A percentile compares a stretch with the other conserved stretches of the same genome.
Conservation (phyloP, 2,888 invertebrate species). For the Anorthoa munda region DNA sequence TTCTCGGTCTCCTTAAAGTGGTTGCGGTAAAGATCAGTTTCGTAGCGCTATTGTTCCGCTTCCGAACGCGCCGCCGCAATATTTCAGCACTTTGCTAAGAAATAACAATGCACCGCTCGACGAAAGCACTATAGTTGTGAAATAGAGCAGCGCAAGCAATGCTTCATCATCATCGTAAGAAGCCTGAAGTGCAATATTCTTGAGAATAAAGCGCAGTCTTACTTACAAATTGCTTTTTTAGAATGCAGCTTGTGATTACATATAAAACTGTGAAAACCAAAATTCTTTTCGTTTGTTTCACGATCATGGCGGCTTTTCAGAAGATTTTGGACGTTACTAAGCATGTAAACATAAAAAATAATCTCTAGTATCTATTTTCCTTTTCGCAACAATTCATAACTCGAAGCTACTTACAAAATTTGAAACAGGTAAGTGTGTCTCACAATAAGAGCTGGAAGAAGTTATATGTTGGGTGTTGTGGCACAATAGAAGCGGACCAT, state of each 20-base stretch:
- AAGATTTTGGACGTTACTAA: neutral
- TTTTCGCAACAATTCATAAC: conserved; percentile 55
- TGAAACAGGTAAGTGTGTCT: conserved; percentile 70
- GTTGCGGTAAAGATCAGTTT: conserved; percentile 81
- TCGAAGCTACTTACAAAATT: conserved; percentile 70
- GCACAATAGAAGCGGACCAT: conserved; percentile 77
- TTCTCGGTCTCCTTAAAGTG: conserved; percentile 76
- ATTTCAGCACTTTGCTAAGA: conserved; percentile 87
- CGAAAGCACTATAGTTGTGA: conserved; percentile 83
- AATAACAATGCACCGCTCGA: conserved; percentile 86
- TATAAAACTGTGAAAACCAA: conserved; percentile 21
- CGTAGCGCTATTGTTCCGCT: conserved; percentile 74
- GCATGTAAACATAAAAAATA: neutral
- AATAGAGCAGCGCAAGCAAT: conserved; percentile 81
- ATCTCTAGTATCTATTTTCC: conserved; percentile 11
- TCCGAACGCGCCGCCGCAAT: conserved; percentile 81
- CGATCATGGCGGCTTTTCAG: neutral
- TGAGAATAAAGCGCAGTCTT: conserved; percentile 60
- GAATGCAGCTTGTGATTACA: conserved; percentile 41
- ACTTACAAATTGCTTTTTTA: conserved; percentile 58
- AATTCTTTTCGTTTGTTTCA: conserved; percentile 13
- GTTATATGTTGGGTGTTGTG: conserved; percentile 73
- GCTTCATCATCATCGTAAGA: conserved; percentile 83
- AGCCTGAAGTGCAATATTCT: conserved; percentile 71
- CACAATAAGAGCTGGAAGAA: conserved; percentile 77